A percentile compares a stretch with the other conserved stretches of the same genome.
These are phyloP conservation scores for Brevimyrus niger DNA, from an alignment of 2,113 vertebrate species.

Conservation along the genomic window DNA sequence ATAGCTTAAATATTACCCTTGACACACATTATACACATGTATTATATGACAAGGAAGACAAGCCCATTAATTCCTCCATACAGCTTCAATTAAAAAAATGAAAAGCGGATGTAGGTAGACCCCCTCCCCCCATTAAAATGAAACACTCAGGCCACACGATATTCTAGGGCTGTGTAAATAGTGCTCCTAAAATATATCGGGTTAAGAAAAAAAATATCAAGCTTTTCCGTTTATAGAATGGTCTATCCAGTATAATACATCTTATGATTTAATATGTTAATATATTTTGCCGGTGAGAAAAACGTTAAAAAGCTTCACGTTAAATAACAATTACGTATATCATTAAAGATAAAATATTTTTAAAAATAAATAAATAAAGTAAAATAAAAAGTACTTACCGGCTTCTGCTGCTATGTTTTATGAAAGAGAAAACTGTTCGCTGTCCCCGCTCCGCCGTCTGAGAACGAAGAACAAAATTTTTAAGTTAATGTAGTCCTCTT, in stretches of 20 bases:
- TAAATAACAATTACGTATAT: not conserved
- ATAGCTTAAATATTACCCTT: not conserved
- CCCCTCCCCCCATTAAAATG: not conserved
- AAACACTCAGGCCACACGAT: not conserved
- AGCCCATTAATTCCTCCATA: not conserved
- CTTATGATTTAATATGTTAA: not conserved
- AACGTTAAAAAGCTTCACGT: not conserved
- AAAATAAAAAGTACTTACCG: not conserved
- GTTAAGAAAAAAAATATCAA: not conserved
- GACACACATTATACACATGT: not conserved
- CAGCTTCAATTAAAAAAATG: not conserved
- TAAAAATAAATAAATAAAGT: too few relatives aligned
- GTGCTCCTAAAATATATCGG: not conserved
- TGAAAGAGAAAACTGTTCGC: not conserved
- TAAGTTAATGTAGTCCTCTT: not conserved
- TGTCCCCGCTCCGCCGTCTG: slow-evolving; percentile 3
- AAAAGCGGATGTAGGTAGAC: not conserved
- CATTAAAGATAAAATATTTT: not conserved
- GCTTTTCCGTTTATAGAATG: not conserved
- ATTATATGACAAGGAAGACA: not conserved
- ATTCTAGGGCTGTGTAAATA: not conserved
- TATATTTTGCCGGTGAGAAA: not conserved
- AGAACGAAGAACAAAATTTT: not conserved
- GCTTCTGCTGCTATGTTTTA: not conserved
- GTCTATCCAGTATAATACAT: not conserved